A percentile compares a stretch with the other conserved stretches of the same genome.
phyloP scores from a whole-genome alignment of 2,888 invertebrate species.

The Notodonta dromedarius region DNA sequence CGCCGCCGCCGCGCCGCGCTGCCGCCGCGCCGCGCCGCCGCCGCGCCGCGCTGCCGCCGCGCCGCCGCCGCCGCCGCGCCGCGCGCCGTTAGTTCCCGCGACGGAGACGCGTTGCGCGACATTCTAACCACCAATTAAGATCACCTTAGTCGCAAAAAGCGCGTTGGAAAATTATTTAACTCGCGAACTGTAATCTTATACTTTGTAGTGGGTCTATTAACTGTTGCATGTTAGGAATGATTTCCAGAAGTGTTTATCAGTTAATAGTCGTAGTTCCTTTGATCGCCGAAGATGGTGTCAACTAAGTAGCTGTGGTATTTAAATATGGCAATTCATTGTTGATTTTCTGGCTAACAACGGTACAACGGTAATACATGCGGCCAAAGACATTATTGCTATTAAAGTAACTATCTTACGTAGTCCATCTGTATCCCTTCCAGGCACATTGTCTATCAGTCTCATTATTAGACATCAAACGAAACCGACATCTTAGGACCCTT shows the following conservation, averaged over 20 bases:
- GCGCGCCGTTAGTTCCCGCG: constrained; percentile 41
- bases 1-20: constrained; percentile 34
- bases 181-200: constrained; percentile 34
- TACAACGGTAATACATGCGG: too few species aligned
- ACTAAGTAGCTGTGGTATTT: constrained; percentile 30
- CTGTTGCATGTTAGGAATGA: constrained; percentile 34
- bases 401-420: too few species aligned
- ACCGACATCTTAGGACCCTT: too few species aligned
- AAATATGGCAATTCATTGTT: constrained; percentile 11
- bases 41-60: constrained; percentile 36
- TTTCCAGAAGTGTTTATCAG: constrained; percentile 32
- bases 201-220: constrained; percentile 34
- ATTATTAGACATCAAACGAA: too few species aligned
- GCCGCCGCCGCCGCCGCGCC: constrained; percentile 40
- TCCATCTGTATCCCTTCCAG: too few species aligned
- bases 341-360: not conserved
- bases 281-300: constrained; percentile 14
- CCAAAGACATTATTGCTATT: too few species aligned
- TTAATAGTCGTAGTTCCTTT: constrained; percentile 17
- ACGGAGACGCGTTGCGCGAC: constrained; percentile 25
- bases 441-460: too few species aligned
- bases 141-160: constrained; percentile 36
- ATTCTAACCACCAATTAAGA: constrained; percentile 37
- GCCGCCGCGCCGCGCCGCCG: constrained; percentile 41
- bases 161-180: constrained; percentile 27